A percentile compares a stretch with the other conserved stretches of the same genome.
These are phyloP conservation scores for Leptinotarsa lineolata DNA, from an alignment of 1,140 invertebrate genomes.

Conservation along the genomic window DNA sequence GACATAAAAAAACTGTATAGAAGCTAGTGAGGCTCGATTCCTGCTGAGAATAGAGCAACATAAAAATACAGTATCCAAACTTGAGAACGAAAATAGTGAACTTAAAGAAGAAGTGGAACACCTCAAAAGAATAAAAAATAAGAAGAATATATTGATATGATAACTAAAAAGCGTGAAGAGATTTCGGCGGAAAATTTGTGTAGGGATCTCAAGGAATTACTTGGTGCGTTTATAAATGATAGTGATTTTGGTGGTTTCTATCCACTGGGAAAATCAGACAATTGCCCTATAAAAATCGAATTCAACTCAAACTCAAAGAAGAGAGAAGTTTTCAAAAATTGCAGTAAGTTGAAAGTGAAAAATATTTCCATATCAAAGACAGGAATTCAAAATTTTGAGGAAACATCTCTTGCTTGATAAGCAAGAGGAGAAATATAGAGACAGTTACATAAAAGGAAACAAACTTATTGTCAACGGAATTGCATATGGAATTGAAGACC, in stretches of 20 bases:
- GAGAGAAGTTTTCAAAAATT: conserved; percentile 11
- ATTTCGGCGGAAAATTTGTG: not conserved
- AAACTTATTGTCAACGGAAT: no score
- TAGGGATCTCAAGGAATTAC: not conserved
- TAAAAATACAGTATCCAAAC: conserved; percentile 5
- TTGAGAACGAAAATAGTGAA: conserved; percentile 1
- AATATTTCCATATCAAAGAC: not conserved
- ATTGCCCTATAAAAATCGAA: conserved; percentile 14
- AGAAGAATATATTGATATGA: conserved; percentile 9
- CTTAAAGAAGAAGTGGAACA: conserved; percentile 16
- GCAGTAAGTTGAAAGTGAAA: not conserved
- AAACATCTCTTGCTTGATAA: no score
- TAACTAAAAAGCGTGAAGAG: not conserved
- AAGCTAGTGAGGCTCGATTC: conserved; percentile 4
- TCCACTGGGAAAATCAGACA: conserved; percentile 1
- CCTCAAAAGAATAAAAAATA: not conserved
- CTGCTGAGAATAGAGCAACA: not conserved
- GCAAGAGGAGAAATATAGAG: no score
- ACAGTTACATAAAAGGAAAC: no score
- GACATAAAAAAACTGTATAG: not conserved
- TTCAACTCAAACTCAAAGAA: conserved; percentile 4
- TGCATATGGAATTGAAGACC: no score
- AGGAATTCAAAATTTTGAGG: no score
- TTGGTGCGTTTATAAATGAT: not conserved
- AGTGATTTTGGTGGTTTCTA: conserved; percentile 10